Evolutionary conservation across 2,888 invertebrate species (phyloP).

Genomic region (Ceriagrion tenellum): DNA sequence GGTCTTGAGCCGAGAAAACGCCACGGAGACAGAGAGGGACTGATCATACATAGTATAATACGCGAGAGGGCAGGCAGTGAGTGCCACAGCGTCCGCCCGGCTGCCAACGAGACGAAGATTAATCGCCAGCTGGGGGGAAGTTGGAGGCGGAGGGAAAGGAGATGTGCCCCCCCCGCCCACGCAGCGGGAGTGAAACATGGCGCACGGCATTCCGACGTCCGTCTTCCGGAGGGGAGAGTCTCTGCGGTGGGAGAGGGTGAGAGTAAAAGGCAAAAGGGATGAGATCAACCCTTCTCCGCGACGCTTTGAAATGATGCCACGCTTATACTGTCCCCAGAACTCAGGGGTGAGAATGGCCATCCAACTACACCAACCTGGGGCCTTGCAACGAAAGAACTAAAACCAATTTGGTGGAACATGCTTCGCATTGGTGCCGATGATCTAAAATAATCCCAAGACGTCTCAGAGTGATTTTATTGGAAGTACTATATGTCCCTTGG

Average conservation of each 20-base stretch:
- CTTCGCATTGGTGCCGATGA: too few relatives aligned
- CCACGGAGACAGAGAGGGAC: neutral
- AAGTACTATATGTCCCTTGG: too few relatives aligned
- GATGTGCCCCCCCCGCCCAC: neutral
- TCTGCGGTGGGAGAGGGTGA: neutral
- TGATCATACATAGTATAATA: neutral
- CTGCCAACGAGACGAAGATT: conserved; percentile 36
- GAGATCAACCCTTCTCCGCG: too few relatives aligned
- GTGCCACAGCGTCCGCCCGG: neutral
- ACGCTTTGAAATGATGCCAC: too few relatives aligned
- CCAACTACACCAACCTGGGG: too few relatives aligned
- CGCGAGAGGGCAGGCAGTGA: neutral
- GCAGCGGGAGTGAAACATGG: conserved; percentile 26
- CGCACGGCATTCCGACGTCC: neutral
- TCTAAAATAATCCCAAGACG: too few relatives aligned
- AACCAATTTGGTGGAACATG: too few relatives aligned
- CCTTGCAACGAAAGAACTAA: too few relatives aligned
- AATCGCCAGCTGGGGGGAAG: neutral
- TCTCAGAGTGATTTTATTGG: too few relatives aligned
- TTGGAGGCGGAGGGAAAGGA: neutral
- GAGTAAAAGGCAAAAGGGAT: too few relatives aligned
- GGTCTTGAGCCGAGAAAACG: neutral
- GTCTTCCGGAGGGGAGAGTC: neutral
- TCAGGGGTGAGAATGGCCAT: too few relatives aligned
- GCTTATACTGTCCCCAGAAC: too few relatives aligned